These are phyloP conservation scores for Sisyra terminalis DNA, from an alignment of 2,888 invertebrate genomes.

Conservation along the genomic window DNA sequence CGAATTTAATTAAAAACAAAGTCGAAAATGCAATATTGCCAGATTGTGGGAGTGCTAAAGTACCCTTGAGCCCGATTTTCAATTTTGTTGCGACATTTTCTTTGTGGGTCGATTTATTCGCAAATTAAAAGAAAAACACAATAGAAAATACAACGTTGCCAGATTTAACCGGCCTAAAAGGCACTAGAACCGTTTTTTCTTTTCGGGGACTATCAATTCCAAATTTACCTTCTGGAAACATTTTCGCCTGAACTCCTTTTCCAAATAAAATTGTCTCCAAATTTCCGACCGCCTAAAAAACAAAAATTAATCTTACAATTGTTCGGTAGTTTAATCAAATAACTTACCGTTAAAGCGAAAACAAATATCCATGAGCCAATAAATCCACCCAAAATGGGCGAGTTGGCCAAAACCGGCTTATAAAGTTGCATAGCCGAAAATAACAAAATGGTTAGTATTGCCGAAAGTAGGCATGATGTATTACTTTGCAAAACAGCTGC, in stretches of 20 bases:
- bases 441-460: conserved; percentile 29
- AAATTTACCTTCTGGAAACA: conserved; percentile 34
- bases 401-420: conserved; percentile 28
- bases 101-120: too few relatives aligned
- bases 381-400: conserved; percentile 35
- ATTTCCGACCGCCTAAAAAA: conserved; percentile 32
- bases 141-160: too few relatives aligned
- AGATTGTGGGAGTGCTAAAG: too few relatives aligned
- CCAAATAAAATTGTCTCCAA: conserved; percentile 36
- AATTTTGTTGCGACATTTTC: too few relatives aligned
- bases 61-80: too few relatives aligned
- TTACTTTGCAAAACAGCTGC: conserved; percentile 16
- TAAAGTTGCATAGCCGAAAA: conserved; percentile 41
- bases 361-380: conserved; percentile 36
- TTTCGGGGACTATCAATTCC: too few relatives aligned
- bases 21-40: too few relatives aligned
- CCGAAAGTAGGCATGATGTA: conserved; percentile 24
- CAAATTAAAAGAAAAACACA: too few relatives aligned
- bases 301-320: neutral
- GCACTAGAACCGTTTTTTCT: too few relatives aligned
- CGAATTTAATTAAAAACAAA: too few relatives aligned
- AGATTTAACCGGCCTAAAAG: too few relatives aligned
- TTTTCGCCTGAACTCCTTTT: conserved; percentile 34
- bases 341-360: conserved; percentile 33
- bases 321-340: conserved; percentile 6